Evolutionary conservation across 2,113 vertebrate species (phyloP).

Genomic region (Papio anubis): DNA sequence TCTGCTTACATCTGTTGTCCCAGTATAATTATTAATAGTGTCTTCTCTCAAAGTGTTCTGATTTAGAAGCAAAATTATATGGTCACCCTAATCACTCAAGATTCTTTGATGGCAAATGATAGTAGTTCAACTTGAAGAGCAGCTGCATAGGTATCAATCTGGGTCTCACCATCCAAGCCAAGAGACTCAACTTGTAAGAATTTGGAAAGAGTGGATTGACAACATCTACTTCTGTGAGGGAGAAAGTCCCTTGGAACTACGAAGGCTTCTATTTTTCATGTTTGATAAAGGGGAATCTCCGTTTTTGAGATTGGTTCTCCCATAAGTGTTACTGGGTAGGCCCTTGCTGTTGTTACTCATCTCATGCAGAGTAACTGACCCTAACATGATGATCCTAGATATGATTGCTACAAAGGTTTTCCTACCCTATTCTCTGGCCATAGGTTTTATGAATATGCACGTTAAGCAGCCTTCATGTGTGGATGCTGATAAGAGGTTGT

Average conservation of each 20-base stretch:
- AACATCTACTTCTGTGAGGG: not conserved
- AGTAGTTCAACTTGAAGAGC: not conserved
- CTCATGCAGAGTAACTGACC: not conserved
- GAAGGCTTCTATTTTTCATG: not conserved
- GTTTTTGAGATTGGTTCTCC: not conserved
- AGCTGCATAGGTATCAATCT: not conserved
- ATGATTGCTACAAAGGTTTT: not conserved
- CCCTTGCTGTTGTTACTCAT: not conserved
- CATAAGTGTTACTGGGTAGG: not conserved
- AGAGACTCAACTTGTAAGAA: not conserved
- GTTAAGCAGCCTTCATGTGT: not conserved
- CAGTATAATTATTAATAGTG: not conserved
- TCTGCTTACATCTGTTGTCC: not conserved
- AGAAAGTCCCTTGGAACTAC: not conserved
- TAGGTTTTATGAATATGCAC: not conserved
- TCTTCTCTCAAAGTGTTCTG: slow-evolving; percentile 44
- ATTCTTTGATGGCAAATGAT: not conserved
- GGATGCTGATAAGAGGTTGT: not conserved
- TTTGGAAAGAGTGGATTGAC: not conserved
- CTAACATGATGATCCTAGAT: not conserved
- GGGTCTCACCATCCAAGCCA: not conserved
- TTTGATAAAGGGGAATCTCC: not conserved
- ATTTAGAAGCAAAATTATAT: slow-evolving; percentile 3
- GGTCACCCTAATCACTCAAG: not conserved
- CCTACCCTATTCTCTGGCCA: not conserved